These are phyloP conservation scores for Anoplolepis gracilipes DNA, from an alignment of 1,140 invertebrate species.

Conservation along the genomic window DNA sequence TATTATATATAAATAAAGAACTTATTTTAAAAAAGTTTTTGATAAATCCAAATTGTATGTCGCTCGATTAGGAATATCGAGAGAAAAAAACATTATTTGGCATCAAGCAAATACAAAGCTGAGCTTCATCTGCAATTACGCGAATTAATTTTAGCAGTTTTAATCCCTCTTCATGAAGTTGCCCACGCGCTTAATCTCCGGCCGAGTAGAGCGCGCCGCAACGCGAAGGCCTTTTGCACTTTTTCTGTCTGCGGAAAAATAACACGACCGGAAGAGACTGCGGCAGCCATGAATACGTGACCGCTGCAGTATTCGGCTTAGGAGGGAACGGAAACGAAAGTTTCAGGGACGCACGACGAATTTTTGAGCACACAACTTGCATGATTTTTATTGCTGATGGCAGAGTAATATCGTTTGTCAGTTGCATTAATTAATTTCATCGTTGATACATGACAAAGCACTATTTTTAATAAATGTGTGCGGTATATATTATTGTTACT, in stretches of 20 bases:
- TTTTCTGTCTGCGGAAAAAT: slow-evolving; percentile 72
- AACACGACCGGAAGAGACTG: slow-evolving; percentile 63
- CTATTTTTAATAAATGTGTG: neutral
- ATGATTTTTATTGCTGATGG: neutral
- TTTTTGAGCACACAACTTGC: slow-evolving; percentile 12
- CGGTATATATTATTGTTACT: neutral
- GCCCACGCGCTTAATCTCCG: slow-evolving; percentile 71
- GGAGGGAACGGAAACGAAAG: slow-evolving; percentile 44
- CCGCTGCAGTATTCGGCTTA: slow-evolving; percentile 46
- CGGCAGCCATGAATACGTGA: slow-evolving; percentile 59
- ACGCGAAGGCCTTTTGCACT: slow-evolving; percentile 65
- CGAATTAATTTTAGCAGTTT: slow-evolving; percentile 81
- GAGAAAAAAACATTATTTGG: slow-evolving; percentile 33
- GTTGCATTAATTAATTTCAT: slow-evolving; percentile 24
- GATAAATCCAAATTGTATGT: neutral
- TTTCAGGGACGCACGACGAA: slow-evolving; percentile 14
- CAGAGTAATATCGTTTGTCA: neutral
- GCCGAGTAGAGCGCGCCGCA: slow-evolving; percentile 48
- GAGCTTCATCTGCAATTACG: slow-evolving; percentile 78
- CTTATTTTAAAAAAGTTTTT: neutral
- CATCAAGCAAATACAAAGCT: slow-evolving; percentile 22
- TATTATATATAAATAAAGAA: neutral
- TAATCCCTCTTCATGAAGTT: slow-evolving; percentile 76
- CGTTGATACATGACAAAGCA: neutral
- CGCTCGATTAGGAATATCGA: slow-evolving; percentile 9